Evolutionary conservation across 2,797 vertebrate species (phyloP), one percentile per base, ranked within the genome.

Genomic region (Cercopithecus mitis): DNA sequence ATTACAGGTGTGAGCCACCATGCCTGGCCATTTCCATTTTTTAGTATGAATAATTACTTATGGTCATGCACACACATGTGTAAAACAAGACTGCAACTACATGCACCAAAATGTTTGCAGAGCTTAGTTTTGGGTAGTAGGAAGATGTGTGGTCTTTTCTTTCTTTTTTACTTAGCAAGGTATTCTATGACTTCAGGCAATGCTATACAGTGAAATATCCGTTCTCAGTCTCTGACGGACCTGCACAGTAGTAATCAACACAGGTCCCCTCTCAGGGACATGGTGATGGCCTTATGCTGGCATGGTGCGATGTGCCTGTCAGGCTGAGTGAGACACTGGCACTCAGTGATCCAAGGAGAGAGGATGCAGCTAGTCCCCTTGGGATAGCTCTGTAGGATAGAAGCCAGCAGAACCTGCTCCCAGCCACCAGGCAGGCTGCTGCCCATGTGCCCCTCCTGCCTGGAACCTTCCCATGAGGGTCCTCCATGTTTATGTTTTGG

Each of bases 401-500:
- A 52, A 36, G 52, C 20, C 6, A 7, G 43, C 79, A 55, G 52
- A 39, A 30, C 36, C 88, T 39, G 20, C n/a, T 58, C 43, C 89
- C 13, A 2, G 3, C 14, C 27, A 50, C 22, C 77, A 36, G 47
- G 36, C 47, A 25, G 13, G 50, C 50, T n/a, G 5, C 47, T 43
- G 27, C 77, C n/a, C 0, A 4, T 0, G 1, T 14, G 1, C 45
- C 1, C 17, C 22, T n/a, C 11, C 0, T 55, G 25, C 17, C 41
- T 19, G 19, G 1, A 20, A 24, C 9, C 13, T 11, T 20, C 24
- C 45, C 1, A 0, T 19, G 0, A 14, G 1, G 6, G 47, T 20
- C 19, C 61, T 84, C 12, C 27, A 8, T 24, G 0, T 7, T 76
- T 9, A 33, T 22, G 47, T 76, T 43, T 61, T 41, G 2, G 13